Evolutionary conservation across 2,113 vertebrate genomes (phyloP), one percentile per base, ranked within the genome.

Genomic region (Amazona vittata): DNA sequence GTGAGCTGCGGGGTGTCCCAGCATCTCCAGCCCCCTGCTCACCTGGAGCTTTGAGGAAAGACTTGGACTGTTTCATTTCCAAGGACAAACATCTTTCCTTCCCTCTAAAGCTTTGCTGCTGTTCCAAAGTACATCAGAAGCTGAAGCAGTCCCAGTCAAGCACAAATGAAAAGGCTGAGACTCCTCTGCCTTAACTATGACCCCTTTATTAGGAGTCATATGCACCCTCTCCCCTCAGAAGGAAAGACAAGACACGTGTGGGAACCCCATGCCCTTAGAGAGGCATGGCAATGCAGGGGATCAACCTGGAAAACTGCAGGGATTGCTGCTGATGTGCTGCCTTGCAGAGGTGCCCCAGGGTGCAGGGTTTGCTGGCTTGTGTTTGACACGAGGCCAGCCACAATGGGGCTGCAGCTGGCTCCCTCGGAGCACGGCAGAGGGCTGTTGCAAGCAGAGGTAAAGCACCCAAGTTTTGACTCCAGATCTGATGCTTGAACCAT

Each of bases 181-280:
- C 3, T n/a, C n/a, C 20, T 82, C 62, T 90, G 44, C 46, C 12
- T 41, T 67, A 44, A 50, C 64, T 63, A 64, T 46, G 80, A n/a
- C 11, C 20, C 44, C 2, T 0, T 62, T 13, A 74, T 57, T 55
- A 74, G n/a, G 26, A 86, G 17, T 57, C 55, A 57, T 80, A 74
- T n/a, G 35, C 26, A 60, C 8, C 15, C 24, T 41, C 3, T 25
- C 6, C 16, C 37, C 60, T 83, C 76, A 68, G 43, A 44, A 3
- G 4, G 28, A 21, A 41, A 26, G 8, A 47, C 9, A 7, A 24
- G 25, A 57, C 47, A 31, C 0, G 0, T 9, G 4, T 2, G 3
- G 19, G 44, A 65, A 2, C 3, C 29, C 10, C 2, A 5, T 5
- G 2, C 12, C 3, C 47, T 8, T 9, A 33, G 26, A 3, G 0